phyloP scores from a whole-genome alignment of 2,888 invertebrate species.

The Exocentrus adspersus region DNA sequence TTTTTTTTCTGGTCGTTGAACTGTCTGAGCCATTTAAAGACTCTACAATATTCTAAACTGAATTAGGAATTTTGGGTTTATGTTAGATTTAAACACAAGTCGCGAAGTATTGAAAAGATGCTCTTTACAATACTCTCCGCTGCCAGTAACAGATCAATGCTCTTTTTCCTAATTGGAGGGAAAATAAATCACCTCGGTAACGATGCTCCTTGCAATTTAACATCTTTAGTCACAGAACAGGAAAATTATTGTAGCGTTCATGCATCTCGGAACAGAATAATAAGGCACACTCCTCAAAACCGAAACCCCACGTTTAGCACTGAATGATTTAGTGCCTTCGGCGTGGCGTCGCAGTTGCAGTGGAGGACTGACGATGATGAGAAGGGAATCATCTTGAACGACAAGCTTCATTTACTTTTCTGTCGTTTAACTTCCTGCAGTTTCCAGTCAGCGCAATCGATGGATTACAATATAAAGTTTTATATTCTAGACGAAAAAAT shows the following conservation, averaged over 20 bases:
- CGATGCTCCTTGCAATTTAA: slow-evolving; percentile 22
- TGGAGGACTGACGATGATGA: slow-evolving; percentile 14
- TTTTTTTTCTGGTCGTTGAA: no score
- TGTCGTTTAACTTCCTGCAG: slow-evolving; percentile 6
- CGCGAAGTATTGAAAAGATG: no score
- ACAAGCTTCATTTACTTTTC: slow-evolving; percentile 24
- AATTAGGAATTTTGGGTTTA: no score
- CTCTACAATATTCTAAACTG: no score
- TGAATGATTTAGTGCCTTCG: slow-evolving; percentile 32
- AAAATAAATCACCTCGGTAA: slow-evolving; percentile 18
- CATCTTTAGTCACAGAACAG: slow-evolving; percentile 40
- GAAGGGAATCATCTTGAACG: slow-evolving; percentile 10
- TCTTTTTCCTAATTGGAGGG: slow-evolving; percentile 9
- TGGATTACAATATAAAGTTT: not conserved
- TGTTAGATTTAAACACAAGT: no score
- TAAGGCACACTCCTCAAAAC: slow-evolving; percentile 45
- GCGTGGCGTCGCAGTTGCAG: slow-evolving; percentile 12
- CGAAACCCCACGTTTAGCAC: slow-evolving; percentile 34
- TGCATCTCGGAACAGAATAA: slow-evolving; percentile 45
- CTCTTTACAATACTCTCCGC: not conserved
- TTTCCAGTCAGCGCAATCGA: slow-evolving; percentile 12
- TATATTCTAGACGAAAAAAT: no score
- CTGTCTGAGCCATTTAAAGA: no score
- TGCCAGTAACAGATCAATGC: not conserved
- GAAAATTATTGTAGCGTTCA: slow-evolving; percentile 49